Evolutionary conservation across 2,888 invertebrate genomes (phyloP).

Genomic region (Trimorus sp.): DNA sequence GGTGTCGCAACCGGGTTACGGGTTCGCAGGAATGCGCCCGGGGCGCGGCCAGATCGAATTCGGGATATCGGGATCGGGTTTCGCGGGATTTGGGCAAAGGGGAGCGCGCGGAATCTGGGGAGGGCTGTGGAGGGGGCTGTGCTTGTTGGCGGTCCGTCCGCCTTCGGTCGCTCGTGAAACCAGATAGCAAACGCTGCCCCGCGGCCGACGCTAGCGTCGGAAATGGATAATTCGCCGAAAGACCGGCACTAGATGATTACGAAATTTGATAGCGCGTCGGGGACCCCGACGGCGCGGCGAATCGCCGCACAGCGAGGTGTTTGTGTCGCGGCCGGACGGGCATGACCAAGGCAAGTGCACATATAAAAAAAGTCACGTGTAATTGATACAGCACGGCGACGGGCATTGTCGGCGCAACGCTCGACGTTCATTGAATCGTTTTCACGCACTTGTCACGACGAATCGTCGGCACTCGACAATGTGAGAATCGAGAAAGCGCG

Average conservation of each 20-base stretch:
- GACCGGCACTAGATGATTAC: constrained; percentile 65
- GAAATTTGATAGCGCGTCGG: constrained; percentile 61
- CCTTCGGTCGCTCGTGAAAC: constrained; percentile 59
- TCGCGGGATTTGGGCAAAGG: constrained; percentile 56
- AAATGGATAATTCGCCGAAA: constrained; percentile 67
- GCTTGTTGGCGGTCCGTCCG: constrained; percentile 45
- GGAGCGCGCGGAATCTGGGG: constrained; percentile 61
- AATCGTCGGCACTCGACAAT: no score
- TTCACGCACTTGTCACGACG: no score
- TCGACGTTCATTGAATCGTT: not conserved
- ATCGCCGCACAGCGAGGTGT: constrained; percentile 54
- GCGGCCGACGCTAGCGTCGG: constrained; percentile 63
- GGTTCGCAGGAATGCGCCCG: constrained; percentile 37
- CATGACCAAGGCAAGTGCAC: constrained; percentile 47
- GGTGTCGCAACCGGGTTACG: no score
- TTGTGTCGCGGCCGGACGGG: constrained; percentile 46
- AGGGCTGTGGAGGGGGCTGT: constrained; percentile 2
- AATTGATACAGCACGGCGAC: constrained; percentile 35
- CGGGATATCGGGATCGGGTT: constrained; percentile 46
- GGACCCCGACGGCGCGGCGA: constrained; percentile 54
- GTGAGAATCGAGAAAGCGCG: no score
- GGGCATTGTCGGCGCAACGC: not conserved
- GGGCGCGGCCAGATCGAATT: constrained; percentile 48
- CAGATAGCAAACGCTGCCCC: constrained; percentile 65
- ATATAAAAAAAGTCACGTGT: constrained; percentile 38